Conservation (phyloP, 2,888 invertebrate species). For the Imbricaverruca yamaguchii region DNA sequence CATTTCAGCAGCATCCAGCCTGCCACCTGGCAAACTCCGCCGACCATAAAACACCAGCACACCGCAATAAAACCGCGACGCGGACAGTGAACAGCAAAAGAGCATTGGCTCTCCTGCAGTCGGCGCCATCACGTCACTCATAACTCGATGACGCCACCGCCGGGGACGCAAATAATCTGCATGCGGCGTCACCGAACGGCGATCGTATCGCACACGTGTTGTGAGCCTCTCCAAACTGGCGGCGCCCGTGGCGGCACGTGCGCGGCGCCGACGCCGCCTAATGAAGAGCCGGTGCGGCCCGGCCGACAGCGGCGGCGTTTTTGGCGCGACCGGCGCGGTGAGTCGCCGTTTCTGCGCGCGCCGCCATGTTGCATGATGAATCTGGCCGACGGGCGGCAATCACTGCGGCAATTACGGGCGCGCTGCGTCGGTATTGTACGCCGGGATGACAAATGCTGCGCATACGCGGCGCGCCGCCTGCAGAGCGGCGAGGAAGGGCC, state of each 20-base stretch:
- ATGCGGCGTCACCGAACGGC: too few relatives aligned
- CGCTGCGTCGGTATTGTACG: conserved; percentile 8
- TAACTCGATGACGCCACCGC: too few relatives aligned
- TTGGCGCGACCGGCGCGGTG: not conserved
- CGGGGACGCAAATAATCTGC: too few relatives aligned
- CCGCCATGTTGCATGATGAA: not conserved
- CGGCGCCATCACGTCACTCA: too few relatives aligned
- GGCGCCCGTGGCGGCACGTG: conserved; percentile 23
- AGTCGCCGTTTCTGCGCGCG: not conserved
- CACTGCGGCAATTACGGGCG: not conserved
- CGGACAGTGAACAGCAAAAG: not conserved
- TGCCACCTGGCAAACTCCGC: not conserved
- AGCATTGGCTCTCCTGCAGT: not conserved
- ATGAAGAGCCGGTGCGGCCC: not conserved
- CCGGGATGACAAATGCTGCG: not conserved
- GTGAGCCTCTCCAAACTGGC: not conserved
- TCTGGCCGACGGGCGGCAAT: not conserved
- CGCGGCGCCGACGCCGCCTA: not conserved
- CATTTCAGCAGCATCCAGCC: too few relatives aligned
- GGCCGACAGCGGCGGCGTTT: not conserved
- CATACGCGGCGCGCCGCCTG: not conserved
- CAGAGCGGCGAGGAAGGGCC: not conserved
- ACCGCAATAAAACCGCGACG: not conserved
- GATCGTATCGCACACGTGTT: too few relatives aligned
- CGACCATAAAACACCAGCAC: not conserved